Percentiles rank a stretch among this genome's conserved stretches.
Evolutionary conservation across 2,113 vertebrate genomes (phyloP).

Genomic region (Gymnobelideus leadbeateri): DNA sequence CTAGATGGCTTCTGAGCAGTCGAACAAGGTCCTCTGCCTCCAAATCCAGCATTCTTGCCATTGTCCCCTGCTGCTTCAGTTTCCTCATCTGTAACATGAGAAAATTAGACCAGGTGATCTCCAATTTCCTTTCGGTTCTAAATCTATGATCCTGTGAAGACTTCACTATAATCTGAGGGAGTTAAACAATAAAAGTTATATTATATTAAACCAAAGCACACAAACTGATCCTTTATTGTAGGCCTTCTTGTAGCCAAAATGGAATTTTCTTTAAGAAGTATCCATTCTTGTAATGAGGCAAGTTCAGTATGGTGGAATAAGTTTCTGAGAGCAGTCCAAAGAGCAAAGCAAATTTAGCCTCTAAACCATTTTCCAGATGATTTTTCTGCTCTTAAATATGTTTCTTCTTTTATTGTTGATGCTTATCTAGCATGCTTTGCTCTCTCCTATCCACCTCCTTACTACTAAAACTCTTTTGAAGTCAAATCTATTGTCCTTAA

Average conservation of each 20-base stretch:
- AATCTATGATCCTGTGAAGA: background rate
- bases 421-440: constrained; percentile 10
- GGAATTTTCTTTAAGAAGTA: constrained; percentile 46
- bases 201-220: background rate
- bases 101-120: background rate
- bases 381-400: background rate
- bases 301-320: background rate
- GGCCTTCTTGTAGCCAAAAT: constrained; percentile 3
- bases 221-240: constrained; percentile 12
- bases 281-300: constrained; percentile 24
- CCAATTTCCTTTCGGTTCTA: background rate
- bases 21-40: background rate
- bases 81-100: background rate
- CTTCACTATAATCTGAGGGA: constrained; percentile 28
- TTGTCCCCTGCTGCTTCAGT: background rate
- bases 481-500: constrained; percentile 11
- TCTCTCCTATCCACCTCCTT: background rate
- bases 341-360: background rate
- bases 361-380: background rate
- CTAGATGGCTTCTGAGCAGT: background rate
- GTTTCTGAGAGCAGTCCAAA: constrained; percentile 22
- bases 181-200: constrained; percentile 41
- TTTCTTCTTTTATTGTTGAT: constrained; percentile 29
- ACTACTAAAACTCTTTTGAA: constrained; percentile 40
- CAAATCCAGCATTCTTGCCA: background rate